A percentile compares a stretch with the other conserved stretches of the same genome.
Conservation (phyloP, 2,888 invertebrate genomes). For the Heteromyza rotundicornis region DNA sequence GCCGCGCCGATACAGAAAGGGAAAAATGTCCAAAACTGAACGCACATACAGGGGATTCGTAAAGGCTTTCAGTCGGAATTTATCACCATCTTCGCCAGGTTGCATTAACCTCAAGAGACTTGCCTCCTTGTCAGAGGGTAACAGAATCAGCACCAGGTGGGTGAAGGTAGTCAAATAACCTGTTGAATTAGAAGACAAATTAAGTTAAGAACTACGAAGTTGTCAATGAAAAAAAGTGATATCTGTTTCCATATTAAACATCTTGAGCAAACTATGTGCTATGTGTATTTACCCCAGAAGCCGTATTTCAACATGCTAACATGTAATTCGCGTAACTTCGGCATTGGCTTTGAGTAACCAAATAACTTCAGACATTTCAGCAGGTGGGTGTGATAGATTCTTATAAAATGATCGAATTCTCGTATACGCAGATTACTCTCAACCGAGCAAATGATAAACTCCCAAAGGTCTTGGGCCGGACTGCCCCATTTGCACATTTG, state of each 20-base stretch:
- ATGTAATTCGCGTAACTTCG: slow-evolving; percentile 52
- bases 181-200: too few species aligned
- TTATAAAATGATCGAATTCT: slow-evolving; percentile 54
- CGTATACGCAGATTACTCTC: slow-evolving; percentile 49
- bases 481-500: slow-evolving; percentile 59
- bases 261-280: too few species aligned
- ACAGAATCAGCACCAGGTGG: slow-evolving; percentile 47
- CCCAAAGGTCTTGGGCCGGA: slow-evolving; percentile 57
- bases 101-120: slow-evolving; percentile 47
- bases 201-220: neutral
- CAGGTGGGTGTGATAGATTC: slow-evolving; percentile 54
- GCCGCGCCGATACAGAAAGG: slow-evolving; percentile 54
- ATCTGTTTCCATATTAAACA: neutral
- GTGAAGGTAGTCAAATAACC: slow-evolving; percentile 51
- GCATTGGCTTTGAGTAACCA: slow-evolving; percentile 48
- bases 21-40: slow-evolving; percentile 51
- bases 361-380: slow-evolving; percentile 49
- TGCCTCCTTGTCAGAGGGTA: slow-evolving; percentile 52
- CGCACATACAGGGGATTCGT: slow-evolving; percentile 56
- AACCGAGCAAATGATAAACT: slow-evolving; percentile 54
- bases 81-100: slow-evolving; percentile 49
- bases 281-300: slow-evolving; percentile 48
- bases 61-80: slow-evolving; percentile 49
- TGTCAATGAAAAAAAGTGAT: neutral
- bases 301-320: slow-evolving; percentile 54